Conservation (phyloP, 2,113 vertebrate species). For the Loxodonta africana region DNA sequence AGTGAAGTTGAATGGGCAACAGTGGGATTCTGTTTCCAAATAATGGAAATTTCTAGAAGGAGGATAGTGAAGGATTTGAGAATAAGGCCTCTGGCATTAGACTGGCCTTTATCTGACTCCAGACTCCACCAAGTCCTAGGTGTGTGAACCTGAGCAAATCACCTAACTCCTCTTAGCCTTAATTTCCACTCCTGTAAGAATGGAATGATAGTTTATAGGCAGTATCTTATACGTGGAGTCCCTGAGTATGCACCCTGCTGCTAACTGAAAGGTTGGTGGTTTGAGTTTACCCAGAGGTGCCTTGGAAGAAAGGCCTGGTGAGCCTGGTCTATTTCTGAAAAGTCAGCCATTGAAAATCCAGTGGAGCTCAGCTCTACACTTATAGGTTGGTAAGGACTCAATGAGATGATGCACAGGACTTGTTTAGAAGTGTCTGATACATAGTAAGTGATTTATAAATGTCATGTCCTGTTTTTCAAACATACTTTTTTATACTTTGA, state of each 20-base stretch:
- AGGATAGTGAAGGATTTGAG: conserved; percentile 25
- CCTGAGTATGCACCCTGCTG: background rate
- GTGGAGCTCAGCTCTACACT: too few relatives aligned
- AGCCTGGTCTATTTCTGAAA: too few relatives aligned
- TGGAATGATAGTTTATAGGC: background rate
- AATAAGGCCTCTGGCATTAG: background rate
- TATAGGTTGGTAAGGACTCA: background rate
- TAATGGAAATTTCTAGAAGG: conserved; percentile 37
- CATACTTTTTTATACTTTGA: background rate
- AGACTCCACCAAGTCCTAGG: background rate
- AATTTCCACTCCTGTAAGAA: background rate
- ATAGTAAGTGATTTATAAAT: background rate
- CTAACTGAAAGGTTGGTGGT: background rate
- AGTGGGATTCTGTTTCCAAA: background rate
- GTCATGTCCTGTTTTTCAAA: background rate
- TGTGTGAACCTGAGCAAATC: background rate
- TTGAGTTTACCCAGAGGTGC: background rate
- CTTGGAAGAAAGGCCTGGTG: background rate
- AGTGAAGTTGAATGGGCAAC: conserved; percentile 1
- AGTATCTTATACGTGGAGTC: background rate
- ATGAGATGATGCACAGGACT: background rate
- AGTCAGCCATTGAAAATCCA: too few relatives aligned
- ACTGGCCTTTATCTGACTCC: background rate
- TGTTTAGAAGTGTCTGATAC: background rate
- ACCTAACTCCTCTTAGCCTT: background rate